These are phyloP conservation scores for Listronotus oregonensis DNA, from an alignment of 1,140 invertebrate species.

Conservation along the genomic window DNA sequence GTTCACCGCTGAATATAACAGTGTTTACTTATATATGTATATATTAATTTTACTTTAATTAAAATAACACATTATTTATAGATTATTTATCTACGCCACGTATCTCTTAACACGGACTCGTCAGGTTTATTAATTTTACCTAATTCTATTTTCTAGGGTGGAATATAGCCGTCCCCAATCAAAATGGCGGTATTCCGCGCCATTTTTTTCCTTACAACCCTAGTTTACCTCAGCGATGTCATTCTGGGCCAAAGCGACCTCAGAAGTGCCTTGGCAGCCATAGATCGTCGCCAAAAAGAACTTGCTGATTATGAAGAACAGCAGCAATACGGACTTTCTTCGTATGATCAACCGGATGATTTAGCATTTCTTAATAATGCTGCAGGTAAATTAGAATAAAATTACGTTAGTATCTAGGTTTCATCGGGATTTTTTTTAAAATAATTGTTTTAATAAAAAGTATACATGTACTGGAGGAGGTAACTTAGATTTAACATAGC, in stretches of 20 bases:
- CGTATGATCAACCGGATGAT: slow-evolving; percentile 40
- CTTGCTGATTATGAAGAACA: slow-evolving; percentile 42
- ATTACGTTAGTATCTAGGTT: no score
- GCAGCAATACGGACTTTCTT: slow-evolving; percentile 40
- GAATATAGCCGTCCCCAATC: neutral
- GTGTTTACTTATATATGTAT: neutral
- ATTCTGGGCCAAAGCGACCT: slow-evolving; percentile 52
- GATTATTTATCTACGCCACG: no score
- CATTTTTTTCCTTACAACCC: neutral
- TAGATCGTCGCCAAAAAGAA: slow-evolving; percentile 57
- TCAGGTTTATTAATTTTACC: no score
- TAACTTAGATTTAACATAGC: no score
- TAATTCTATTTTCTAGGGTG: slow-evolving; percentile 3
- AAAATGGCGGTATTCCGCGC: slow-evolving; percentile 10
- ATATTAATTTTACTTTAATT: neutral
- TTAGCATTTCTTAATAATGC: slow-evolving; percentile 39
- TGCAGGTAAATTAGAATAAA: slow-evolving; percentile 14
- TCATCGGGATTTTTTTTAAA: no score
- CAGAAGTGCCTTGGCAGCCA: slow-evolving; percentile 55
- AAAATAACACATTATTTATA: no score
- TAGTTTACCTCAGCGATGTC: slow-evolving; percentile 7
- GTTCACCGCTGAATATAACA: neutral
- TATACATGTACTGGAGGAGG: no score
- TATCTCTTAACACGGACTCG: no score
- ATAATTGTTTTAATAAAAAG: no score